Evolutionary conservation across 2,113 vertebrate species (phyloP).

Genomic region (Crypturellus undulatus): DNA sequence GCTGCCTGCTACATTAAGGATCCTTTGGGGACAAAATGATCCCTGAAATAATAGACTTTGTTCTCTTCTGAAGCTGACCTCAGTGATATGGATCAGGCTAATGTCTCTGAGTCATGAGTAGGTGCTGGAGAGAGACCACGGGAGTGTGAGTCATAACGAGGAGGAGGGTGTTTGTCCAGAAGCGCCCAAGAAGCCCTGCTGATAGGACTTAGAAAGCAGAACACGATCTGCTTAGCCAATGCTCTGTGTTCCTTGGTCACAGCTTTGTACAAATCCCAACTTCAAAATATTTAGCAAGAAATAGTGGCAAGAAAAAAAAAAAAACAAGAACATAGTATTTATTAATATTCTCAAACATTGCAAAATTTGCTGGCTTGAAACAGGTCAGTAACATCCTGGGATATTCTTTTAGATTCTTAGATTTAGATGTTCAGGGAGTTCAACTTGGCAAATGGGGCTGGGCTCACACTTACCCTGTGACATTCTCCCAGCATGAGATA

Average conservation of each 20-base stretch:
- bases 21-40: not conserved
- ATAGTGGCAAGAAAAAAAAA: not conserved
- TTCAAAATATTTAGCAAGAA: slow-evolving; percentile 11
- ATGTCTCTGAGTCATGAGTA: slow-evolving; percentile 39
- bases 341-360: not conserved
- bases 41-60: not conserved
- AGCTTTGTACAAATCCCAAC: not conserved
- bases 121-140: slow-evolving; percentile 15
- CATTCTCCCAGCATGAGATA: not conserved
- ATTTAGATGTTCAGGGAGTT: not conserved
- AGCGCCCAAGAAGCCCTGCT: not conserved
- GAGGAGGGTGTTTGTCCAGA: not conserved
- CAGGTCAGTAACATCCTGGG: not conserved
- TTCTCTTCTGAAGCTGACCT: not conserved
- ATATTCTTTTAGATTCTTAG: not conserved
- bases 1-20: not conserved
- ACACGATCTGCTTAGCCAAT: not conserved
- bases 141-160: slow-evolving; percentile 13
- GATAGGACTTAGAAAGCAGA: slow-evolving; percentile 1
- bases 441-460: not conserved
- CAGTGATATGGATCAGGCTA: not conserved
- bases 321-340: not conserved
- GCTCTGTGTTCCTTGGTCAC: not conserved
- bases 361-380: not conserved
- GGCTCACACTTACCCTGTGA: not conserved